Evolutionary conservation across 2,113 vertebrate genomes (phyloP), one percentile per base, ranked within the genome.

Genomic region (Cryptotis parvus): DNA sequence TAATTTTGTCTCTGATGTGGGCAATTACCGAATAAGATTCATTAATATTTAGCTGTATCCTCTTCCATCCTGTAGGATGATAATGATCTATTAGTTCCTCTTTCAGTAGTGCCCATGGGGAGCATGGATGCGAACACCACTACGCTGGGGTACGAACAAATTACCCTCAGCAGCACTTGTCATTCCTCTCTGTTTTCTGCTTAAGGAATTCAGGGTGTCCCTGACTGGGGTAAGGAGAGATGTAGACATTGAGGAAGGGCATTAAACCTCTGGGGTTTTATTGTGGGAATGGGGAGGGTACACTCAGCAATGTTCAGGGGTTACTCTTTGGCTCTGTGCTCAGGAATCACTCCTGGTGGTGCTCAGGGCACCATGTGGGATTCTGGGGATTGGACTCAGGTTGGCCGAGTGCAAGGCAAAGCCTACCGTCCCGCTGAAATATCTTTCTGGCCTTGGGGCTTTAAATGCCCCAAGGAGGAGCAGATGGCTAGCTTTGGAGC

Each of bases 1-100:
- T 79, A 92, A 90, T 85, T 89, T 85, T 82, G 61, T 70, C 84
- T 90, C 35, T 74, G 85, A 65, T 49, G 70, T 87, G 69, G n/a
- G 78, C 55, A 84, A 55, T 92, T 61, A 88, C 69, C 0, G 3
- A 77, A 87, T 72, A 87, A 80, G 84, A 87, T 83, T 80, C 49
- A 84, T 89, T 90, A 92, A 58, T 84, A 58, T 66, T 84, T 82
- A 63, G 72, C 33, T 37, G 1, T 88, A 37, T 39, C 41, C 77
- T 77, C 37, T 69, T 49, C 61, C 43, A 58, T 73, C 41, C 31
- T 88, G 37, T 63, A n/a, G 58, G 31, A 87, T 73, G 84, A 70
- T 68, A 80, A 87, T 82, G 87, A 82, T 66, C 90, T 88, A 65
- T 80, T 76, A 84, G 88, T 43, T 79, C 35, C 33, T 85, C 35